These are phyloP conservation scores for Psix sp. DNA, from an alignment of 1,140 invertebrate genomes.

Conservation along the genomic window DNA sequence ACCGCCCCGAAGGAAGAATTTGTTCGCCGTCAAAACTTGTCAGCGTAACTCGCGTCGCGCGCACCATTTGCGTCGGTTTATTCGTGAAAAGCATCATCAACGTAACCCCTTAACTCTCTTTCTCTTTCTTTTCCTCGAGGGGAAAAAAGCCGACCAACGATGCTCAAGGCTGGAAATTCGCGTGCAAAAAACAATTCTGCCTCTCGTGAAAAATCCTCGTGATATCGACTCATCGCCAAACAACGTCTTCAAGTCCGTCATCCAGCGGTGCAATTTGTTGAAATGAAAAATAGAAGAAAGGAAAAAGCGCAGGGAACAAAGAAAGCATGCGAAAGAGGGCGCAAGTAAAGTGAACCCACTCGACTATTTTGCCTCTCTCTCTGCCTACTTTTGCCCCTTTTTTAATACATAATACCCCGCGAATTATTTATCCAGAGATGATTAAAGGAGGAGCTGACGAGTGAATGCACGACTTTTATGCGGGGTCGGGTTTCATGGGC, in stretches of 20 bases:
- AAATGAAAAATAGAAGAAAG: constrained; percentile 1
- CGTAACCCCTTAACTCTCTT: constrained; percentile 5
- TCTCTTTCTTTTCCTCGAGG: not conserved
- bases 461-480: too few relatives aligned
- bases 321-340: not conserved
- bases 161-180: constrained; percentile 14
- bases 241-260: constrained; percentile 21
- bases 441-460: too few relatives aligned
- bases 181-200: constrained; percentile 5
- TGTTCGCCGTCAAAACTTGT: constrained; percentile 1
- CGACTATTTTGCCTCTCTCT: too few relatives aligned
- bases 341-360: too few relatives aligned
- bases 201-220: constrained; percentile 16
- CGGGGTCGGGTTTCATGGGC: too few relatives aligned
- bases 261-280: constrained; percentile 2
- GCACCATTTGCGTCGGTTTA: constrained; percentile 11
- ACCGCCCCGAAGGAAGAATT: too few relatives aligned
- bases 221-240: constrained; percentile 23
- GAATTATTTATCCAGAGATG: too few relatives aligned
- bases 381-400: too few relatives aligned
- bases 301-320: not conserved
- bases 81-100: constrained; percentile 14
- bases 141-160: constrained; percentile 13
- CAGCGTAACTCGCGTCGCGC: constrained; percentile 7
- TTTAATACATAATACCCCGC: too few relatives aligned